phyloP scores from a whole-genome alignment of 2,797 vertebrate genomes.

The Arctocebus calabarensis region DNA sequence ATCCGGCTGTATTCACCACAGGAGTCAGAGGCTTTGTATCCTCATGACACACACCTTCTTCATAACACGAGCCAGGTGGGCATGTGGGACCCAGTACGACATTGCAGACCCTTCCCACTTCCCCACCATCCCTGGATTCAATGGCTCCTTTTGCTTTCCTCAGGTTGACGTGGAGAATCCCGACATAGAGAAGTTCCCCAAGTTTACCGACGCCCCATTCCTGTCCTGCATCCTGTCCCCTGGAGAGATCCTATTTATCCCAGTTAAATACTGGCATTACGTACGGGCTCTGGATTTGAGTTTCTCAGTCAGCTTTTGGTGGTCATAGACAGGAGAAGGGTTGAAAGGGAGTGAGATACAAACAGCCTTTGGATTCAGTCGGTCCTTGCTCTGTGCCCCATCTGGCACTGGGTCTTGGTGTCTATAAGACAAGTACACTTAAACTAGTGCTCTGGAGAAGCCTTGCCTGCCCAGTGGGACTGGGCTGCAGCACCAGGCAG shows the following conservation, averaged over 20 bases:
- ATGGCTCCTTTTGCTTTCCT: conserved; percentile 8
- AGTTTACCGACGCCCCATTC: conserved; percentile 90
- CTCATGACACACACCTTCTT: conserved; percentile 95
- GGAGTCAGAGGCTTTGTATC: conserved; percentile 94
- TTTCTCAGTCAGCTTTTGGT: conserved; percentile 99
- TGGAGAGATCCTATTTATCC: conserved; percentile 96
- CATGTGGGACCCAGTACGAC: fast-evolving
- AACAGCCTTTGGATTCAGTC: too few relatives aligned
- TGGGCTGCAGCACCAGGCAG: fast-evolving
- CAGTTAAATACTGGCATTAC: conserved; percentile 95
- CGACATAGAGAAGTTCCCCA: conserved; percentile 91
- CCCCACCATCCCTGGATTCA: fast-evolving
- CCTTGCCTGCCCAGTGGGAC: not conserved
- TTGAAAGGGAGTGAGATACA: fast-evolving
- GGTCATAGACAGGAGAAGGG: conserved; percentile 89
- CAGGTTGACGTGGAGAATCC: conserved; percentile 97
- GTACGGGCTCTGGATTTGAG: conserved; percentile 95
- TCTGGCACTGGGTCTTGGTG: fast-evolving
- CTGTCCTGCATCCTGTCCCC: conserved; percentile 94
- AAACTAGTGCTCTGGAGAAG: too few relatives aligned
- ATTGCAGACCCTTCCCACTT: fast-evolving
- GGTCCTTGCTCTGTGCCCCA: fast-evolving
- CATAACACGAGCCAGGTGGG: conserved; percentile 98
- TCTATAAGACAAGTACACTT: not conserved
- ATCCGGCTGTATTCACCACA: conserved; percentile 93